phyloP scores from a whole-genome alignment of 2,113 vertebrate species.

The Myotis davidii region DNA sequence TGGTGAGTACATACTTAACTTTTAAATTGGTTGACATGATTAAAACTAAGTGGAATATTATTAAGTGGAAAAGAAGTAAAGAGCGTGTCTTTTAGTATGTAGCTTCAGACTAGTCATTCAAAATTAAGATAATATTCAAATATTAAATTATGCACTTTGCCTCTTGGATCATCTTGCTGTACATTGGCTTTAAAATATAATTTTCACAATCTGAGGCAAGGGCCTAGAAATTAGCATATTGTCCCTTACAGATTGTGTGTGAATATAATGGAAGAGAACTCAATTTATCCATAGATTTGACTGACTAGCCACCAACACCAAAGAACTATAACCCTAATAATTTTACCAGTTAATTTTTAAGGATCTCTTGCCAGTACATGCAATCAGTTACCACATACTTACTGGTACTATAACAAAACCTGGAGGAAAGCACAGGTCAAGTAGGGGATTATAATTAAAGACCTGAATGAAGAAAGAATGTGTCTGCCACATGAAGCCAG shows the following conservation, averaged over 20 bases:
- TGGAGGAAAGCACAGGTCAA: slow-evolving; percentile 17
- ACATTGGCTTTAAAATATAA: neutral
- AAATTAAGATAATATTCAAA: neutral
- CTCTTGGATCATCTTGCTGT: neutral
- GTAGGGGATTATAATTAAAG: neutral
- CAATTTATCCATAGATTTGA: neutral
- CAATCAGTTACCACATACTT: neutral
- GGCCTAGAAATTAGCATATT: neutral
- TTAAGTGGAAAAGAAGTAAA: neutral
- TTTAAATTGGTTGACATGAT: slow-evolving; percentile 22
- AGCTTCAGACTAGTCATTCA: neutral
- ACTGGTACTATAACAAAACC: neutral
- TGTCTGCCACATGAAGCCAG: neutral
- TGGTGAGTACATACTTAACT: neutral
- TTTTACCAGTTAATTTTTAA: slow-evolving; percentile 47
- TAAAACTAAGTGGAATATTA: slow-evolving; percentile 30
- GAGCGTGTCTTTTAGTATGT: neutral
- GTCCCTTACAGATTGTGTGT: neutral
- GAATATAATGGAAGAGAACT: neutral
- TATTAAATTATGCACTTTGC: neutral
- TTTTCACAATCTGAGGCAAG: neutral
- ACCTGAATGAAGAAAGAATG: neutral
- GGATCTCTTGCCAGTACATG: neutral
- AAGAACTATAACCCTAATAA: slow-evolving; percentile 17
- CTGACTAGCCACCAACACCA: neutral